Base-by-base conservation (phyloP, 2,113 vertebrate genomes). In the Atlantisia rogersi region DNA sequence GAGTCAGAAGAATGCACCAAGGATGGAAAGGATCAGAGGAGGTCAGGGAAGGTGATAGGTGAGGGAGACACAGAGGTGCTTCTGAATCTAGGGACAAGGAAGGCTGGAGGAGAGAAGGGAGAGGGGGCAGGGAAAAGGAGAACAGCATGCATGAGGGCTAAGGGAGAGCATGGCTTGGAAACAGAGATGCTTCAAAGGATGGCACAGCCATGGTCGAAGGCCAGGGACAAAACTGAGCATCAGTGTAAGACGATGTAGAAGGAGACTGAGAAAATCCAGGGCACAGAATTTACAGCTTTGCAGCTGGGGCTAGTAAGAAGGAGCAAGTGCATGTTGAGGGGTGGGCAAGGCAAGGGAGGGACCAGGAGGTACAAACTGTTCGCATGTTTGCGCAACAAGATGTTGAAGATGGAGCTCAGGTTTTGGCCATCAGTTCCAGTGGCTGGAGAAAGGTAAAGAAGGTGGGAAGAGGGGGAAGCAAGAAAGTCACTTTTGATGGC, bases 201-300 rank as follows among this genome's bases (percentile, higher is more conserved):
- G 76, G 42, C 37, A 56, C 0, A 35, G 48, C 37, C 63, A 83
- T 25, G 62, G 69, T 40, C 73, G 63, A 63, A 76, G 82, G 62
- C 62, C 77, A 79, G 29, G 31, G 50, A 65, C 37, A 25, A 79
- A 75, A 86, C 5, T 3, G 1, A 81, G 32, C 68, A 76, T 10
- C 86, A 20, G 0, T 15, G 10, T 8, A 39, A 84, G 69, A 64
- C 0, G 1, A 42, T 0, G 0, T 18, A 40, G 55, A 50, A 2
- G 9, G 78, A 75, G 71, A 77, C 0, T 59, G 64, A 90, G 62
- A 68, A 94, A 85, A 94, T 31, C n/a, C 84, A 95, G 76, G 55
- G 64, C 69, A 82, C 4, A 22, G 82, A 88, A 88, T 53, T 55
- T 48, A 75, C 88, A 94, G 79, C 82, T 68, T 96, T 90, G 73